Evolutionary conservation across 2,797 vertebrate species (phyloP).

Genomic region (Chromobotia macracanthus): DNA sequence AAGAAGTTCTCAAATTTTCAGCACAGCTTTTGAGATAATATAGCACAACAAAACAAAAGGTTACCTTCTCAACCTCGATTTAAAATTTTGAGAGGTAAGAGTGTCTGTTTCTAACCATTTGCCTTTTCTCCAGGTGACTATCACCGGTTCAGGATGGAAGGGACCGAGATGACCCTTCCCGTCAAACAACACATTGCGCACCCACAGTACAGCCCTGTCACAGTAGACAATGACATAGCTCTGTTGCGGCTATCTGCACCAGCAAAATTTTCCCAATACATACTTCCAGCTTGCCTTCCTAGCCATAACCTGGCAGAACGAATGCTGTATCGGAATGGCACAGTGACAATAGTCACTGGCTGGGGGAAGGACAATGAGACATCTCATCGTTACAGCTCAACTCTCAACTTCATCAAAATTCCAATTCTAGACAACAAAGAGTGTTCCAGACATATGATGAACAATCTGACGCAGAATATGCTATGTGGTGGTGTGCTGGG

Average conservation of each 20-base stretch:
- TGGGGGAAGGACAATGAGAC: slow-evolving; percentile 80
- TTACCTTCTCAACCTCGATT: not conserved
- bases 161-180: slow-evolving; percentile 74
- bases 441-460: slow-evolving; percentile 78
- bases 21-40: no score
- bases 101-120: not conserved
- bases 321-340: slow-evolving; percentile 79
- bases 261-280: slow-evolving; percentile 73
- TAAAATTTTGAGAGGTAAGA: not conserved
- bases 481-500: slow-evolving; percentile 84
- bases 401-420: slow-evolving; percentile 84
- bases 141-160: slow-evolving; percentile 70
- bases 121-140: slow-evolving; percentile 82
- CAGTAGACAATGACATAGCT: slow-evolving; percentile 87
- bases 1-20: no score
- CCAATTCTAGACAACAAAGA: slow-evolving; percentile 77
- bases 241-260: slow-evolving; percentile 83
- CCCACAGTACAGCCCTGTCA: slow-evolving; percentile 74
- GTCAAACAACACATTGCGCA: slow-evolving; percentile 77
- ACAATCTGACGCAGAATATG: slow-evolving; percentile 81
- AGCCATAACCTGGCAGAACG: slow-evolving; percentile 79
- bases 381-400: slow-evolving; percentile 57
- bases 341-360: slow-evolving; percentile 84
- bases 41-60: no score
- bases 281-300: slow-evolving; percentile 86